phyloP scores from a whole-genome alignment of 2,888 invertebrate genomes.

The Branchellion lobata region DNA sequence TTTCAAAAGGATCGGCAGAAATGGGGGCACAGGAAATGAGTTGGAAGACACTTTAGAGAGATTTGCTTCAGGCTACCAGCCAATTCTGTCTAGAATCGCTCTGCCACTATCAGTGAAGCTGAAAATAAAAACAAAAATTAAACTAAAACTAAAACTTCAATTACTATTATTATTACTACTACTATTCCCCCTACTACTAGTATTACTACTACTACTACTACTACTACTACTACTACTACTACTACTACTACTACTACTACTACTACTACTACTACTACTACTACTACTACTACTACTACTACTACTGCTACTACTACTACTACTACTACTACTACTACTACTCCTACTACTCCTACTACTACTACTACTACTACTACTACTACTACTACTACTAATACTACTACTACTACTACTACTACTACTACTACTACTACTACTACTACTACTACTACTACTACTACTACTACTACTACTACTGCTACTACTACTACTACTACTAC shows the following conservation, averaged over 20 bases:
- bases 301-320: background rate
- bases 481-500: constrained; percentile 7
- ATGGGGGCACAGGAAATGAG: too few relatives aligned
- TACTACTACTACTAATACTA: too few relatives aligned
- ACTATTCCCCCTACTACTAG: background rate
- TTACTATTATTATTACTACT: background rate
- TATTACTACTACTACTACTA: constrained; percentile 7
- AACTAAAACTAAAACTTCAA: background rate
- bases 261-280: constrained; percentile 1
- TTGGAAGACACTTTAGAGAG: too few relatives aligned
- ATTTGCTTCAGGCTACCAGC: too few relatives aligned
- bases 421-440: constrained; percentile 1
- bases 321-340: constrained; percentile 3
- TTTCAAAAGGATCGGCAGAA: too few relatives aligned
- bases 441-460: constrained; percentile 1
- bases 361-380: too few relatives aligned
- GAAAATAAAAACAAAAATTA: too few relatives aligned
- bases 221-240: constrained; percentile 1
- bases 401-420: background rate
- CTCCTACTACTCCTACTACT: too few relatives aligned
- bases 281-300: background rate
- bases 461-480: constrained; percentile 3
- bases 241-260: constrained; percentile 7
- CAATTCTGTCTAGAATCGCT: too few relatives aligned
- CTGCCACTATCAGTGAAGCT: too few relatives aligned